Evolutionary conservation across 2,113 vertebrate species (phyloP), one percentile per base, ranked within the genome.

Genomic region (Candoia aspera): DNA sequence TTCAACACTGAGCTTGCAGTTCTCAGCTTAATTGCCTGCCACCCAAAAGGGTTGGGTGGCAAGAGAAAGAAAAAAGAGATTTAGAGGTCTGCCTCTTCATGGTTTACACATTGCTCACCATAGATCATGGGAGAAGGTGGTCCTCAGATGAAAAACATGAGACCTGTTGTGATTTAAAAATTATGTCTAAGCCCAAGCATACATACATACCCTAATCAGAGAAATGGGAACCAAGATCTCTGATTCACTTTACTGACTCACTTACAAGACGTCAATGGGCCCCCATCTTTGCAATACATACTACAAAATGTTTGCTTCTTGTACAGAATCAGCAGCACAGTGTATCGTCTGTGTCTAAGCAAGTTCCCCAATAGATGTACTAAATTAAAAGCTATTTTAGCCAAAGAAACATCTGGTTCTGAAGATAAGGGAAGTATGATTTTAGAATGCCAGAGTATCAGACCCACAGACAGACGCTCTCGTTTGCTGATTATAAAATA

Each of bases 341-440:
- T 42, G 33, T 79, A 19, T 79, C 33, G 21, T 33, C 46, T 54
- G 42, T 49, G 13, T n/a, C 42, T 21, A 68, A 49, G 54, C 54
- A 87, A 33, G 54, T 37, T 57, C 86, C 86, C 26, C 12, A 54
- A 54, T n/a, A 73, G 88, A 73, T 54, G 29, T 6, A 23, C 29
- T 54, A 87, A 87, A 53, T 89, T 89, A 54, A 64, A 89, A 68
- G 12, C 46, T 54, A 54, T 73, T 89, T 73, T 19, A 89, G n/a
- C 19, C 88, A 55, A 29, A 33, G 73, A 54, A 54, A 53, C 88
- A 55, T 29, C 88, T 89, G 62, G n/a, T 89, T n/a, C 29, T 54
- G 49, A 33, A 89, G 88, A 89, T 89, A 89, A 89, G 88, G 88
- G 4, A 73, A 37, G 88, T 68, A 54, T 89, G 88, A 73, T 54